A percentile compares a stretch with the other conserved stretches of the same genome.
Evolutionary conservation across 64 coral and sea anemone species (phyloP).

Genomic region (Trachythela sp.): DNA sequence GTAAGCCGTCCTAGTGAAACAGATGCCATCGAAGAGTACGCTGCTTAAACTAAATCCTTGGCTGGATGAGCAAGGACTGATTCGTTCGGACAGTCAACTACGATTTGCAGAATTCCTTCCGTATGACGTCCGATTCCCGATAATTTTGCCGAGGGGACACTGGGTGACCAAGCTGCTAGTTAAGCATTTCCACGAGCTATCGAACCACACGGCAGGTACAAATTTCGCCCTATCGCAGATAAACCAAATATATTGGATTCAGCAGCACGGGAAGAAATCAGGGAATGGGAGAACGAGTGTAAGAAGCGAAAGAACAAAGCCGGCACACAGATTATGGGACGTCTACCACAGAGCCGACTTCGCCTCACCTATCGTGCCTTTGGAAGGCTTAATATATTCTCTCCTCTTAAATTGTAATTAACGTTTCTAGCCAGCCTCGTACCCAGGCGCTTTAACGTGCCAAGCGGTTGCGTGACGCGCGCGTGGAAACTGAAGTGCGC

Average conservation of each 20-base stretch:
- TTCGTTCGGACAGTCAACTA: not conserved
- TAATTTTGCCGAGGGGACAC: not conserved
- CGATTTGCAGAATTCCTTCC: conserved; percentile 4
- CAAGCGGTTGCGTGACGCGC: too few relatives aligned
- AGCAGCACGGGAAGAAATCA: not conserved
- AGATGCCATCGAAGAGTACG: not conserved
- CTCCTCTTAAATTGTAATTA: too few relatives aligned
- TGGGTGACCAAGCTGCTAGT: not conserved
- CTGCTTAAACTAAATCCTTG: not conserved
- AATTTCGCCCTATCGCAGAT: conserved; percentile 1
- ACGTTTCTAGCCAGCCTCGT: too few relatives aligned
- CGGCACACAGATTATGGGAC: not conserved
- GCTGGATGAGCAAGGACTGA: conserved; percentile 12
- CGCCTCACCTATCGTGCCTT: not conserved
- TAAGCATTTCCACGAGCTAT: not conserved
- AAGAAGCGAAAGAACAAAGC: not conserved
- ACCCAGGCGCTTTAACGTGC: too few relatives aligned
- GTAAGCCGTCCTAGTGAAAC: not conserved
- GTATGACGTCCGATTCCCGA: not conserved
- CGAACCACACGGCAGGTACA: not conserved
- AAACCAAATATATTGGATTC: not conserved
- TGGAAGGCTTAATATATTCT: too few relatives aligned
- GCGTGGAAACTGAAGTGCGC: too few relatives aligned
- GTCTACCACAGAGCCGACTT: not conserved
- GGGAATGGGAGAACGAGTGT: not conserved